Base-by-base conservation (phyloP, 2,797 vertebrate genomes). In the Hybognathus amarus region DNA sequence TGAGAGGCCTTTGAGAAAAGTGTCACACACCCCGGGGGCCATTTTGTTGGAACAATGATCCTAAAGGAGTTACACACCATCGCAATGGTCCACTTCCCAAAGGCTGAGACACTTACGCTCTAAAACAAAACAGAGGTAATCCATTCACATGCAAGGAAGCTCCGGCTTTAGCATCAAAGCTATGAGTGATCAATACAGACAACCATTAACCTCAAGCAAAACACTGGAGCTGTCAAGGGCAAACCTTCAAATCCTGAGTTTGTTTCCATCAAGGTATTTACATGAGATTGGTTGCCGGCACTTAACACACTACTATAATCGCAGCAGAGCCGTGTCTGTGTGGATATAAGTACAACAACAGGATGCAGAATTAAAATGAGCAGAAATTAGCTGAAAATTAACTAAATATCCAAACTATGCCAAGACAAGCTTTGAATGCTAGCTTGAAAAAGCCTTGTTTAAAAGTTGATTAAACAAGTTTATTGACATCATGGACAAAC, bases 31-130 rank as follows among this genome's bases (percentile, higher is more conserved):
- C 93, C 92, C 89, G 73, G 94, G 93, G 93, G 90, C 87, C 92
- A 91, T 94, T 94, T 93, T 93, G 94, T 94, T 91, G 89, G 90
- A 93, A 94, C 92, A 95, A 95, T 94, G 92, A 93, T 93, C 92
- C 91, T 93, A 93, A 94, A 94, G 90, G 92, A 94, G 92, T 95
- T 95, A 94, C 92, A 93, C 89, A 89, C 91, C 90, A 89, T 87
- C 89, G 91, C 88, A 91, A 92, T 87, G 92, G 93, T 93, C 82
- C 84, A 73, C 86, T 63, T 47, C 54, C 84, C 63, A 68, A 63
- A 77, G 50, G 82, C 80, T 45, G 67, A 59, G 69, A 73, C 70
- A 80, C 68, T 77, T 80, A 45, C 36, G 20, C 78, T 45, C 27
- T 45, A 42, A 87, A 87, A 86, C 86, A 80, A 77, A 84, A 73